These are phyloP conservation scores for Hesperophylax magnus DNA, from an alignment of 1,140 invertebrate species.

Conservation along the genomic window DNA sequence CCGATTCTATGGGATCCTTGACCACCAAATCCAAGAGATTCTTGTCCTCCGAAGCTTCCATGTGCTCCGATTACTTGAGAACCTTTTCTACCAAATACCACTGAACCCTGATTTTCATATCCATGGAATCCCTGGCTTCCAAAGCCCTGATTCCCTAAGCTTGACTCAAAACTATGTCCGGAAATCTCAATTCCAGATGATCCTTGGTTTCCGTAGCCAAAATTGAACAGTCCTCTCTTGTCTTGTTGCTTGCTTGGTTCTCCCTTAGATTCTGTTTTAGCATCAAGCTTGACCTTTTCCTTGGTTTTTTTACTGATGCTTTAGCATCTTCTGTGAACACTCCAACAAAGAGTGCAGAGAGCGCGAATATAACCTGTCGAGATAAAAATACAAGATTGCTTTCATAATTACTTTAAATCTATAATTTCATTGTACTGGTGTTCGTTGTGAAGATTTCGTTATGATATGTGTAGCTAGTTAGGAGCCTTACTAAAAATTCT, in stretches of 20 bases:
- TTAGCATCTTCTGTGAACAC: not conserved
- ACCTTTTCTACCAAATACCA: constrained; percentile 58
- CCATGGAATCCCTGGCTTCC: constrained; percentile 55
- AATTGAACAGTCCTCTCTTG: constrained; percentile 52
- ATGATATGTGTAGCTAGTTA: no score
- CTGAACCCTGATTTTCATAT: constrained; percentile 65
- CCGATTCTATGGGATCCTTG: no score
- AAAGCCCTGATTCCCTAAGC: constrained; percentile 58
- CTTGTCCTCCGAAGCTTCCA: not conserved
- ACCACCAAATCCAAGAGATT: no score
- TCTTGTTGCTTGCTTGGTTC: constrained; percentile 51
- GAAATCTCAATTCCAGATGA: constrained; percentile 6
- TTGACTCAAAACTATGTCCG: constrained; percentile 15
- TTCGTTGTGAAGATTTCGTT: no score
- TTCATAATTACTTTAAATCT: no score
- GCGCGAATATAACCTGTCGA: not conserved
- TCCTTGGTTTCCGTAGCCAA: constrained; percentile 54
- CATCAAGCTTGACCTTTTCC: not conserved
- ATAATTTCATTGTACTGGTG: no score
- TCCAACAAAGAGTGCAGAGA: not conserved
- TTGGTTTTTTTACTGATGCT: not conserved
- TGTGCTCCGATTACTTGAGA: constrained; percentile 55
- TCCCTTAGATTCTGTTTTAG: not conserved
- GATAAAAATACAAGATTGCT: no score
- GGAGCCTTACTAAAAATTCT: no score